Evolutionary conservation across 53 echinoderm and acorn worm species (phyloP), one percentile per base, ranked within the genome.

Genomic region (Echinarachnius parma): DNA sequence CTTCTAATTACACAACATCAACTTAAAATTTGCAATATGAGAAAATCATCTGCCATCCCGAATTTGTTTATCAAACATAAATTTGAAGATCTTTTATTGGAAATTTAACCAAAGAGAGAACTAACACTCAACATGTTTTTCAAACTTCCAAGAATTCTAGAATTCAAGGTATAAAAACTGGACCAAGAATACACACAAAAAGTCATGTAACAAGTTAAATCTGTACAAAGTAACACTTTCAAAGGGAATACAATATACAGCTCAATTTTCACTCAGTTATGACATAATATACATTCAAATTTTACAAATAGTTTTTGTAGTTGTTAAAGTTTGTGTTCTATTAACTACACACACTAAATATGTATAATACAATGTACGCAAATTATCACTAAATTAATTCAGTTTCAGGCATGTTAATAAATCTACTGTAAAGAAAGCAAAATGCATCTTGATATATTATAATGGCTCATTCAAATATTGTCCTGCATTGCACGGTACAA

Each of bases 401-500:
- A 16, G 47, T 48, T 48, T 48, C 33, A 66, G 27, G 28, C 66
- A 66, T 66, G n/a, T n/a, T n/a, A n/a, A 47, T 48, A 66, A 16
- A 66, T 21, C 26, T 60, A 60, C 15, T 60, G 13, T 14, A 64
- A 45, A 24, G 4, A 27, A 45, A 64, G 42, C 28, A 28, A 64
- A 66, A 66, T 14, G 31, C 48, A 7, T 66, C 62, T 42, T 23
- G 37, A 62, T 62, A 36, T 62, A 62, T 39, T 37, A 10, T 34
- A 42, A 36, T 37, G 21, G 34, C 59, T 37, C 46, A 66, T 66
- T 66, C 48, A 66, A 46, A 66, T 15, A n/a, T 66, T 48, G 70
- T 69, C 36, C 53, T 69, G 54, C 70, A 69, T 69, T 69, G 70
- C 70, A 69, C 70, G 52, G 70, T 52, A 69, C 54, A 69, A 33